Evolutionary conservation across 2,888 invertebrate genomes (phyloP).

Genomic region (Sminthurinus aureus): DNA sequence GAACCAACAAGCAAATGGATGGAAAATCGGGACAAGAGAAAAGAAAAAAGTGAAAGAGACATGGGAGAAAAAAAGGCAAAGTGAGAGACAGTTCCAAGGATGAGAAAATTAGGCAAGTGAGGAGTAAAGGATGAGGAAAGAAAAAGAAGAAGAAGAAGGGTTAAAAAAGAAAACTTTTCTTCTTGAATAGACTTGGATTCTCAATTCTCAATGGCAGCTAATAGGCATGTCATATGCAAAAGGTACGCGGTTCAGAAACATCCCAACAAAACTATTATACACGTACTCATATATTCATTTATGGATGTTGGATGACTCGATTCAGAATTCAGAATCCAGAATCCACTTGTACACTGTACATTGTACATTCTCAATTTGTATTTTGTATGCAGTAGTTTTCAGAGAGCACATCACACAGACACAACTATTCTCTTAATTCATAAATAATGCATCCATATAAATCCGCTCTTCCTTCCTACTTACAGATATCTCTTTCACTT

Average conservation of each 20-base stretch:
- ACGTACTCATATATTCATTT: not conserved
- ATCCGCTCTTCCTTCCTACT: constrained; percentile 5
- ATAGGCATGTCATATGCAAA: constrained; percentile 57
- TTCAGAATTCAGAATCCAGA: too few relatives aligned
- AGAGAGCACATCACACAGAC: constrained; percentile 14
- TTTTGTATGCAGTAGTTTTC: not conserved
- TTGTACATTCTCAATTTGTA: too few relatives aligned
- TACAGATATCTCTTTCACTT: constrained; percentile 13
- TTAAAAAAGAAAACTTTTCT: constrained; percentile 50
- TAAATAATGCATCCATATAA: constrained; percentile 55
- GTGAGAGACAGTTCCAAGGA: constrained; percentile 21
- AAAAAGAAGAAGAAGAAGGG: too few relatives aligned
- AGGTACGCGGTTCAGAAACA: constrained; percentile 43
- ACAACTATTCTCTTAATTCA: constrained; percentile 46
- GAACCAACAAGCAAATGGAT: not conserved
- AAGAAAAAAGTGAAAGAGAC: constrained; percentile 19
- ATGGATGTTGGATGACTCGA: too few relatives aligned
- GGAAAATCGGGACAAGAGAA: not conserved
- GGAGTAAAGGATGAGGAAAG: constrained; percentile 46
- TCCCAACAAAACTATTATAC: constrained; percentile 21
- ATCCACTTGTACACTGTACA: too few relatives aligned
- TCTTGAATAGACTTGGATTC: constrained; percentile 49
- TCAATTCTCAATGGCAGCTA: constrained; percentile 47
- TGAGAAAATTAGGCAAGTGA: constrained; percentile 37
- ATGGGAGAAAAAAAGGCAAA: constrained; percentile 38